Evolutionary conservation across 2,797 vertebrate genomes (phyloP).

Genomic region (Sorex maritimensis): DNA sequence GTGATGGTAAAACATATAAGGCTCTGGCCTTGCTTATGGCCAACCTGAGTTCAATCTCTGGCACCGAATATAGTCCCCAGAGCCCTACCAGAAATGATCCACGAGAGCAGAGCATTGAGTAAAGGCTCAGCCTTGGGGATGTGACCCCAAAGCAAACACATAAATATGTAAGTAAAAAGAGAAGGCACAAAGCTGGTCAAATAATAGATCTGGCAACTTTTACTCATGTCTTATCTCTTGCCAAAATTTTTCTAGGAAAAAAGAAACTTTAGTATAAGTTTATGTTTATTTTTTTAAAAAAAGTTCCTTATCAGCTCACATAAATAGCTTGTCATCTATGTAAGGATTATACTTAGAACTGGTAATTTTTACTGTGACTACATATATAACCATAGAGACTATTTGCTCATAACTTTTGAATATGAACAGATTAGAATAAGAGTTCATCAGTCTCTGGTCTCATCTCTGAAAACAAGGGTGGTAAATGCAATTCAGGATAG

Average conservation of each 20-base stretch:
- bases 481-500: slow-evolving; percentile 7
- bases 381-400: background rate
- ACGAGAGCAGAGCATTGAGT: no score
- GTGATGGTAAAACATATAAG: no score
- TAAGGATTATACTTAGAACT: background rate
- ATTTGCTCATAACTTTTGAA: background rate
- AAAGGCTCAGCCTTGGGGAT: no score
- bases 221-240: background rate
- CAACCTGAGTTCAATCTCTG: no score
- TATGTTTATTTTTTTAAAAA: background rate
- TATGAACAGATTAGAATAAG: background rate
- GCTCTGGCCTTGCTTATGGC: no score
- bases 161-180: background rate
- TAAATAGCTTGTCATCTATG: background rate
- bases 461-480: background rate
- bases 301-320: background rate
- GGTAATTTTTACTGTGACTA: no score
- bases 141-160: no score
- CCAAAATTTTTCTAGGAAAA: background rate
- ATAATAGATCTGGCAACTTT: background rate
- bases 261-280: background rate
- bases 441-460: background rate
- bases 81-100: no score
- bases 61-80: no score
- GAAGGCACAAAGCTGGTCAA: background rate